Conservation (phyloP, 1,140 invertebrate genomes). For the Eriocheir sinensis region DNA sequence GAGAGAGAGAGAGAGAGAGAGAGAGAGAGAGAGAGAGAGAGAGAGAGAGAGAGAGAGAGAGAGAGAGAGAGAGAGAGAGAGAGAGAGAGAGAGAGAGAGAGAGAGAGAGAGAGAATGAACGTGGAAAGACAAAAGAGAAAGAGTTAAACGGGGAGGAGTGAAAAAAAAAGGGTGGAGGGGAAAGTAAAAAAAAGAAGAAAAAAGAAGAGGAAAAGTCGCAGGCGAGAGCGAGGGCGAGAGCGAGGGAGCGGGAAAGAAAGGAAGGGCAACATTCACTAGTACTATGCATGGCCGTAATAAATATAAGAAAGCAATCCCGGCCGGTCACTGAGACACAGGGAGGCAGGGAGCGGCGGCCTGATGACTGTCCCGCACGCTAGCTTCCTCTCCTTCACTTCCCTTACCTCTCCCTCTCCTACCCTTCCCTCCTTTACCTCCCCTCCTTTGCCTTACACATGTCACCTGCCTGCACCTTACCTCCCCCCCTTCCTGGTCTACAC, state of each 20-base stretch:
- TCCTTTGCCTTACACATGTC: neutral
- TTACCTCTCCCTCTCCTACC: neutral
- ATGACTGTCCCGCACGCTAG: neutral
- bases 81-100: slow-evolving; percentile 29
- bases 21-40: neutral
- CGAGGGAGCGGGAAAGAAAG: neutral
- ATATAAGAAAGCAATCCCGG: slow-evolving; percentile 40
- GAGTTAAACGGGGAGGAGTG: neutral
- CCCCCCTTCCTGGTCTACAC: neutral
- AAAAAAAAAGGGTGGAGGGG: neutral
- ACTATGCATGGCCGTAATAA: neutral
- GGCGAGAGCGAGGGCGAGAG: too few species aligned
- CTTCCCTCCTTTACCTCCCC: too few species aligned
- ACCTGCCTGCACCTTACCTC: neutral
- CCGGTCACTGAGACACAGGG: slow-evolving; percentile 33
- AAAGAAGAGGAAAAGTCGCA: too few species aligned
- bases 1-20: neutral
- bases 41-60: slow-evolving; percentile 15
- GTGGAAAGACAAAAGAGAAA: neutral
- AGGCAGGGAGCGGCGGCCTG: neutral
- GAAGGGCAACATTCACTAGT: neutral
- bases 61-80: neutral
- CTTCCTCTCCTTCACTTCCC: neutral
- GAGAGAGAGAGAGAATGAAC: neutral
- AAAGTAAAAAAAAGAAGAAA: neutral